Percentiles rank a stretch among this genome's conserved stretches.
phyloP scores from a whole-genome alignment of 1,140 invertebrate genomes.

The Diprion similis region DNA sequence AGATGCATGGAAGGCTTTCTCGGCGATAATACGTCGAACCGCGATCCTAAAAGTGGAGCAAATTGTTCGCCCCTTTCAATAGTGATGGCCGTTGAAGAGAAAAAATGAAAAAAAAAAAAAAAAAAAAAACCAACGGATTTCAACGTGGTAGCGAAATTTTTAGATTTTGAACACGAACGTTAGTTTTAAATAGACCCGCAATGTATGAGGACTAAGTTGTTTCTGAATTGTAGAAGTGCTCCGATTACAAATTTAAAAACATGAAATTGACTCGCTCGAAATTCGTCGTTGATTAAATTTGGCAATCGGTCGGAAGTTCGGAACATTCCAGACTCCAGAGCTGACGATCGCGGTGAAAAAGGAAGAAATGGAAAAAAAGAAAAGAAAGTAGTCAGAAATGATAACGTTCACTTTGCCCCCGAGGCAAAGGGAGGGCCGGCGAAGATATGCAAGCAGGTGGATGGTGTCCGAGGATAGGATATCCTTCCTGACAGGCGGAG shows the following conservation, averaged over 20 bases:
- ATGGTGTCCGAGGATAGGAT: not conserved
- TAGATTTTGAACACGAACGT: too few relatives aligned
- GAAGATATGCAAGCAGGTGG: not conserved
- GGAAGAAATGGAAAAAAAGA: not conserved
- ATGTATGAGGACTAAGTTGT: too few relatives aligned
- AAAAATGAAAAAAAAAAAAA: too few relatives aligned
- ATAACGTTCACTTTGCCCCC: not conserved
- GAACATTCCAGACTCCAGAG: not conserved
- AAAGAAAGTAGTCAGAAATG: not conserved
- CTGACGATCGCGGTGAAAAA: not conserved
- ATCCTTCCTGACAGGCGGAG: not conserved
- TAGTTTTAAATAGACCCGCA: too few relatives aligned
- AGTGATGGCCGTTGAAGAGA: too few relatives aligned
- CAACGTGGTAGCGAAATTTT: too few relatives aligned
- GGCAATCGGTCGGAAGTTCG: too few relatives aligned
- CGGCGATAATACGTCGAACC: not conserved
- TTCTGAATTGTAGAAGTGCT: too few relatives aligned
- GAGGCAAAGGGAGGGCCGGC: not conserved
- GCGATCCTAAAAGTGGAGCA: not conserved
- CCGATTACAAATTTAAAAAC: too few relatives aligned
- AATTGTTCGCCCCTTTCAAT: not conserved
- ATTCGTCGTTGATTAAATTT: too few relatives aligned
- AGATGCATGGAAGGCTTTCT: not conserved
- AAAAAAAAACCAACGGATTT: too few relatives aligned
- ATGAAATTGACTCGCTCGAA: too few relatives aligned